Percentiles rank a stretch among this genome's conserved stretches.
Evolutionary conservation across 2,113 vertebrate genomes (phyloP).

Genomic region (Galbula dea): DNA sequence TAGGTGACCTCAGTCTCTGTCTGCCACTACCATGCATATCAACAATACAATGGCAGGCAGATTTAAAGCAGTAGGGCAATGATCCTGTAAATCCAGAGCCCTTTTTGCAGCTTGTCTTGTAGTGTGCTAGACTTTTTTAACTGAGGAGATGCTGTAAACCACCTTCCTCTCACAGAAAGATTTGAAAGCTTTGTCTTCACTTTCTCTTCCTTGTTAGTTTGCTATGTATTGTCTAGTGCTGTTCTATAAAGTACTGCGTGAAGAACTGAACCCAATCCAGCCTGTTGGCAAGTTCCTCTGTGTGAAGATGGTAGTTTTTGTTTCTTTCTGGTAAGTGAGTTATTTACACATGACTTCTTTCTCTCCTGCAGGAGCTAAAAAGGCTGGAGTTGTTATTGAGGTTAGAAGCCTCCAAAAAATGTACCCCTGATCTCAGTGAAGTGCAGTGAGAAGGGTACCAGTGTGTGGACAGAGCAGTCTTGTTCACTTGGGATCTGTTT

Average conservation of each 20-base stretch:
- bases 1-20: not conserved
- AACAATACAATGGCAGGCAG: not conserved
- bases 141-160: not conserved
- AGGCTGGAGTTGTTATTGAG: not conserved
- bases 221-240: conserved; percentile 98
- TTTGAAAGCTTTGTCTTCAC: not conserved
- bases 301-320: conserved; percentile 97
- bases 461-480: not conserved
- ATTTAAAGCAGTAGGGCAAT: not conserved
- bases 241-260: conserved; percentile 91
- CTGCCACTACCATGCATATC: not conserved
- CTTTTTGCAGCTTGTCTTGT: not conserved
- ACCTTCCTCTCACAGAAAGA: not conserved
- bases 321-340: conserved; percentile 92
- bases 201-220: conserved; percentile 78
- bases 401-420: not conserved
- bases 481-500: not conserved
- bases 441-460: not conserved
- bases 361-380: not conserved
- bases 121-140: not conserved
- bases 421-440: not conserved
- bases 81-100: not conserved
- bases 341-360: not conserved
- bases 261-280: conserved; percentile 91
- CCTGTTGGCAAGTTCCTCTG: conserved; percentile 97